Conservation (phyloP, 2,797 vertebrate genomes). For the Lutjanus argentimaculatus region DNA sequence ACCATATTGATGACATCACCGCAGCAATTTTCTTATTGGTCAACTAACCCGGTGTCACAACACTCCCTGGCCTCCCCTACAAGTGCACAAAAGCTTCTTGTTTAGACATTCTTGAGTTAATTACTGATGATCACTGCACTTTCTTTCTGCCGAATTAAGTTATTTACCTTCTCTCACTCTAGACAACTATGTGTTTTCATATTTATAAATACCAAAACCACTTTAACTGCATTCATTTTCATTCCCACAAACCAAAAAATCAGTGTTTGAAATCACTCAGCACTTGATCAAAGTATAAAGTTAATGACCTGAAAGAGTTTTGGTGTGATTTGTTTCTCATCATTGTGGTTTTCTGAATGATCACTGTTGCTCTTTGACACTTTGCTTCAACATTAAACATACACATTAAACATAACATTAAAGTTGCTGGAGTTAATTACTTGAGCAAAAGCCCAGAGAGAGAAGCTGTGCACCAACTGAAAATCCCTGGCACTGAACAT, state of each 20-base stretch:
- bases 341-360: background rate
- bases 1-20: no score
- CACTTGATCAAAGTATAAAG: background rate
- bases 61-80: no score
- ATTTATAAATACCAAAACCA: background rate
- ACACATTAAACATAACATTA: conserved; percentile 3
- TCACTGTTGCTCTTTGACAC: conserved; percentile 29
- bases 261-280: background rate
- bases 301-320: conserved; percentile 12
- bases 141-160: conserved; percentile 13
- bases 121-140: background rate
- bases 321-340: conserved; percentile 2
- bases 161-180: background rate
- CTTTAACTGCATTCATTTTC: background rate
- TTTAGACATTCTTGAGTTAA: background rate
- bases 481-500: conserved; percentile 57
- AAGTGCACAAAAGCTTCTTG: background rate
- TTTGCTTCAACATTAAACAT: conserved; percentile 1
- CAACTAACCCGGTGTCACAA: no score
- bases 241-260: background rate
- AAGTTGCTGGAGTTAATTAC: conserved; percentile 19
- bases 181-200: background rate
- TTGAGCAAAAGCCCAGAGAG: conserved; percentile 28
- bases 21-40: no score
- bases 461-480: conserved; percentile 33